Percentiles rank a stretch among this genome's conserved stretches.
These are phyloP conservation scores for Brachypalpus laphriformis DNA, from an alignment of 2,888 invertebrate species.

Conservation along the genomic window DNA sequence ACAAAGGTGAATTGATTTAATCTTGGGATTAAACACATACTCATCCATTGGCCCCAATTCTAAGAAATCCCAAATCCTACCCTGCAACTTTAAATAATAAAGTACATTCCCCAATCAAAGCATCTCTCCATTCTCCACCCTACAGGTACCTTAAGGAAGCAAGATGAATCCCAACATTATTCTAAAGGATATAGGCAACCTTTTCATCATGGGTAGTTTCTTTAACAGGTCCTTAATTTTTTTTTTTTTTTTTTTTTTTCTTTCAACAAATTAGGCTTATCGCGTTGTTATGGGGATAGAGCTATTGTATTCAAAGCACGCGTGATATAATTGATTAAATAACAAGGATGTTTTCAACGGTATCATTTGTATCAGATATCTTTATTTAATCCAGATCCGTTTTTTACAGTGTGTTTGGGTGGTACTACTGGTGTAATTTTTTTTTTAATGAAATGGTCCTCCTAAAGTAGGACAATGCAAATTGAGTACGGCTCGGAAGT, in stretches of 20 bases:
- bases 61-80: background rate
- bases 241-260: background rate
- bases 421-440: too few species aligned
- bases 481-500: too few species aligned
- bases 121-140: background rate
- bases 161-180: background rate
- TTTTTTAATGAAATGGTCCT: too few species aligned
- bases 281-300: background rate
- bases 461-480: too few species aligned
- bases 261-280: background rate
- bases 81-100: background rate
- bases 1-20: too few species aligned
- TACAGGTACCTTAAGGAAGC: background rate
- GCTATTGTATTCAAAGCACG: background rate
- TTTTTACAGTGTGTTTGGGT: too few species aligned
- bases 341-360: background rate
- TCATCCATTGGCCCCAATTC: background rate
- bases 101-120: background rate
- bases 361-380: background rate
- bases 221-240: too few species aligned
- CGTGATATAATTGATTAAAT: background rate
- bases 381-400: too few species aligned
- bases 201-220: background rate
- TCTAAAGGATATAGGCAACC: background rate
- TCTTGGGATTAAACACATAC: too few species aligned